Percentiles rank a stretch among this genome's conserved stretches.
These are phyloP conservation scores for Cheiracanthium punctorium DNA, from an alignment of 2,888 invertebrate genomes.

Conservation along the genomic window DNA sequence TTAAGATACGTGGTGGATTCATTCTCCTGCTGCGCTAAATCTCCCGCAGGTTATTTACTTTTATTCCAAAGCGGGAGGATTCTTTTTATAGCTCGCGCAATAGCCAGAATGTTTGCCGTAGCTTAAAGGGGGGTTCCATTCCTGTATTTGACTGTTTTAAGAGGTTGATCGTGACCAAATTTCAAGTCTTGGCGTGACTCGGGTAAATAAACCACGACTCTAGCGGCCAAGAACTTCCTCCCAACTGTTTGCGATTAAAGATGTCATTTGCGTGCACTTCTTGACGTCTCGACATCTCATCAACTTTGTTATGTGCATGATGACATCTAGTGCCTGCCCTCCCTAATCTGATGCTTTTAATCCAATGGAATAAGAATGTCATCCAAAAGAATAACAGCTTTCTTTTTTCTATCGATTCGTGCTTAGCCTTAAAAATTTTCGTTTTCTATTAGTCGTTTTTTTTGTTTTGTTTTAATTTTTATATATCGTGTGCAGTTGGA, in stretches of 20 bases:
- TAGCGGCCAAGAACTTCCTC: too few species aligned
- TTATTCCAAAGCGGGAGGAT: neutral
- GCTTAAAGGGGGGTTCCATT: neutral
- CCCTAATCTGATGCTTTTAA: neutral
- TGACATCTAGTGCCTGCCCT: neutral
- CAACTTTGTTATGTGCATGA: neutral
- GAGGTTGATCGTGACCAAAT: conserved; percentile 15
- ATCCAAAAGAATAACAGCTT: neutral
- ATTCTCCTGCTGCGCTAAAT: too few species aligned
- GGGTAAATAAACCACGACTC: neutral
- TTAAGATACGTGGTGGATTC: too few species aligned
- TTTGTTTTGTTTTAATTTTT: neutral
- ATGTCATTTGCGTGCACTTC: neutral
- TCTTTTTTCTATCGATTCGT: neutral
- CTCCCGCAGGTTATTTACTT: conserved; percentile 8
- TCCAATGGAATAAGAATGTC: neutral
- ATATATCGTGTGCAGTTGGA: neutral
- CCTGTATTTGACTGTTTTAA: neutral
- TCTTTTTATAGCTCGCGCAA: neutral
- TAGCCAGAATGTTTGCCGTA: neutral
- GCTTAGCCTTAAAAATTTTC: neutral
- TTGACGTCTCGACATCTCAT: neutral
- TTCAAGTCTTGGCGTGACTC: neutral
- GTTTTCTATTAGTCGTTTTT: neutral
- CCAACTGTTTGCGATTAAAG: neutral